Conservation (phyloP, 2,888 invertebrate species). For the Drosophila anomalata region DNA sequence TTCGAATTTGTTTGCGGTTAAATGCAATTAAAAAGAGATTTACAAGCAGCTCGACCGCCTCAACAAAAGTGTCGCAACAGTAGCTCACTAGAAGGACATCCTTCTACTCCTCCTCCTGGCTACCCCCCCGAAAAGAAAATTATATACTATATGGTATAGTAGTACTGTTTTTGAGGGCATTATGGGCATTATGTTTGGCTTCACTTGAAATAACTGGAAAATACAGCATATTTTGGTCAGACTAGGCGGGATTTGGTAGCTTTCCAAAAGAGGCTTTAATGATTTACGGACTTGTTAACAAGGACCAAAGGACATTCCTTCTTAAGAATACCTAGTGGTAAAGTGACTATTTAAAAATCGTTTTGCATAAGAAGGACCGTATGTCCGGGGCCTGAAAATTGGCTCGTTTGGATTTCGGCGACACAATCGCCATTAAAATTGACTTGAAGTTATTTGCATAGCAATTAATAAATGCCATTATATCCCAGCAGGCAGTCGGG, state of each 20-base stretch:
- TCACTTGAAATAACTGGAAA: constrained; percentile 39
- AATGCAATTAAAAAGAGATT: constrained; percentile 78
- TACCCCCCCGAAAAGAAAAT: too few species aligned
- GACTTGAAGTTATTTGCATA: constrained; percentile 58
- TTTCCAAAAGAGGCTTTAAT: not conserved
- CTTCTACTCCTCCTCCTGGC: too few species aligned
- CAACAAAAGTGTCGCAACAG: constrained; percentile 46
- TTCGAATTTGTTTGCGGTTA: constrained; percentile 73
- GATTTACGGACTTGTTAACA: not conserved
- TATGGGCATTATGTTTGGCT: constrained; percentile 34
- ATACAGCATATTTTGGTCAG: constrained; percentile 4
- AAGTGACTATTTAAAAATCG: too few species aligned
- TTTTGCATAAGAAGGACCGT: too few species aligned
- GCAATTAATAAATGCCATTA: constrained; percentile 73
- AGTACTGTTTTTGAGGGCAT: constrained; percentile 18
- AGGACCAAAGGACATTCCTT: not conserved
- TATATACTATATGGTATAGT: not conserved
- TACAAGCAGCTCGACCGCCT: constrained; percentile 56
- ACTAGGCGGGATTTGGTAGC: not conserved
- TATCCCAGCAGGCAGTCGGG: constrained; percentile 32
- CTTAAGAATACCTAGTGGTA: too few species aligned
- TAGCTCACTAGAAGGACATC: constrained; percentile 10
- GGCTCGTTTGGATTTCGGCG: constrained; percentile 35
- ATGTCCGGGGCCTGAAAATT: constrained; percentile 13
- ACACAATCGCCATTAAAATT: constrained; percentile 47